phyloP scores from a whole-genome alignment of 2,797 vertebrate genomes.

The Mastacembelus armatus region DNA sequence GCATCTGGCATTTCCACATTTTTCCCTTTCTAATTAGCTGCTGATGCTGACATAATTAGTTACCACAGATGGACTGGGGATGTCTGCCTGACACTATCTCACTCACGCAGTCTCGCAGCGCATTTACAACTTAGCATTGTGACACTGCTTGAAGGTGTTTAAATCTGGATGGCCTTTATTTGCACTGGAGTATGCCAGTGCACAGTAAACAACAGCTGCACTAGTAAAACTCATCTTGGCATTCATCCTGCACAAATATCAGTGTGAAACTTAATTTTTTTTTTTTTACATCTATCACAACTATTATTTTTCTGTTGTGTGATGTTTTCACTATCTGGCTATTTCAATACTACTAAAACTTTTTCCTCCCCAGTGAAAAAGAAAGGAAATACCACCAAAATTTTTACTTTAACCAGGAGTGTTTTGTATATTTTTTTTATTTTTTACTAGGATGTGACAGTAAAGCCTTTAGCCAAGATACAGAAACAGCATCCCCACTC shows the following conservation, averaged over 20 bases:
- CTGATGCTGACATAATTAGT: constrained; percentile 68
- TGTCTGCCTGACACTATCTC: constrained; percentile 59
- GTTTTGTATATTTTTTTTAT: no score
- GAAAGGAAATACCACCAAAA: no score
- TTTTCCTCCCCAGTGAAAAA: not conserved
- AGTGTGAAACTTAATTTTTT: not conserved
- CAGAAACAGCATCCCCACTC: no score
- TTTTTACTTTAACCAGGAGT: no score
- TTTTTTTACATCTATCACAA: not conserved
- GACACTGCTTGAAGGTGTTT: constrained; percentile 34
- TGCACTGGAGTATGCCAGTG: constrained; percentile 15
- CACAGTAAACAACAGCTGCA: constrained; percentile 15
- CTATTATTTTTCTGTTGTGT: constrained; percentile 2
- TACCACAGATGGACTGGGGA: constrained; percentile 68
- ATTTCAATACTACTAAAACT: constrained; percentile 7
- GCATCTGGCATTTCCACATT: constrained; percentile 74
- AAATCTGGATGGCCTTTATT: constrained; percentile 14
- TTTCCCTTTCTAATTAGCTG: constrained; percentile 69
- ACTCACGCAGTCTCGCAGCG: constrained; percentile 26
- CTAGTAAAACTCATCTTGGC: not conserved
- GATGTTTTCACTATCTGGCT: constrained; percentile 1
- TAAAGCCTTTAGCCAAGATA: no score
- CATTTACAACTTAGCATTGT: constrained; percentile 39
- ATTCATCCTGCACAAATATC: not conserved
- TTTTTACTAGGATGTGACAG: no score